Evolutionary conservation across 2,888 invertebrate species (phyloP).

Genomic region (Rugalucina vietnamica): DNA sequence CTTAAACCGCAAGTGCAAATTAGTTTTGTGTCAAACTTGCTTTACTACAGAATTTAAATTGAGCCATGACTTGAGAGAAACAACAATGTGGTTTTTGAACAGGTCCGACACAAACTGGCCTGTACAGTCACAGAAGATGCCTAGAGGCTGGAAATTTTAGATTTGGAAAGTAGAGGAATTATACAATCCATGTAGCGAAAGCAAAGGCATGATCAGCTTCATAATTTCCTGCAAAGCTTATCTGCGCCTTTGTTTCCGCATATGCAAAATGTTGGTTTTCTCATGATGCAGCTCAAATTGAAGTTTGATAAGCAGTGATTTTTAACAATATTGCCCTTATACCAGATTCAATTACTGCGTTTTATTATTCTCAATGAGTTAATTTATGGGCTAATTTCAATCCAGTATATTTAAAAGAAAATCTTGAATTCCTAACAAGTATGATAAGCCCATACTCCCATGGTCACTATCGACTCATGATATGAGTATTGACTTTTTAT

Average conservation of each 20-base stretch:
- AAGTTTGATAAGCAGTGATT: background rate
- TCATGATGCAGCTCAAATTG: too few relatives aligned
- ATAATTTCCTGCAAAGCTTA: too few relatives aligned
- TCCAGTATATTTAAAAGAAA: background rate
- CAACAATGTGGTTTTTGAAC: too few relatives aligned
- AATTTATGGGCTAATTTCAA: slow-evolving; percentile 10
- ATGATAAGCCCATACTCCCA: background rate
- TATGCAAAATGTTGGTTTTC: too few relatives aligned
- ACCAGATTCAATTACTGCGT: background rate
- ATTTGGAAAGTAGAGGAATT: too few relatives aligned
- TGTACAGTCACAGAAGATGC: too few relatives aligned
- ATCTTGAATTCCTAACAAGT: background rate
- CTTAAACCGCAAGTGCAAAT: background rate
- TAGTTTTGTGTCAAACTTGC: background rate
- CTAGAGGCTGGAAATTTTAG: too few relatives aligned
- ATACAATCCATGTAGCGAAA: too few relatives aligned
- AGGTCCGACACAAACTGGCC: too few relatives aligned
- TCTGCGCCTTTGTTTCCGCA: too few relatives aligned
- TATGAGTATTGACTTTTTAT: slow-evolving; percentile 10
- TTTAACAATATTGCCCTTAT: slow-evolving; percentile 12
- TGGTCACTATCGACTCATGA: slow-evolving; percentile 2
- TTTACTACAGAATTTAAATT: background rate
- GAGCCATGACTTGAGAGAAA: too few relatives aligned
- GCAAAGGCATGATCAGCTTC: too few relatives aligned
- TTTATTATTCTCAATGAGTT: slow-evolving; percentile 7